Conservation (phyloP, 2,888 invertebrate species). For the Parnassius smintheus region DNA sequence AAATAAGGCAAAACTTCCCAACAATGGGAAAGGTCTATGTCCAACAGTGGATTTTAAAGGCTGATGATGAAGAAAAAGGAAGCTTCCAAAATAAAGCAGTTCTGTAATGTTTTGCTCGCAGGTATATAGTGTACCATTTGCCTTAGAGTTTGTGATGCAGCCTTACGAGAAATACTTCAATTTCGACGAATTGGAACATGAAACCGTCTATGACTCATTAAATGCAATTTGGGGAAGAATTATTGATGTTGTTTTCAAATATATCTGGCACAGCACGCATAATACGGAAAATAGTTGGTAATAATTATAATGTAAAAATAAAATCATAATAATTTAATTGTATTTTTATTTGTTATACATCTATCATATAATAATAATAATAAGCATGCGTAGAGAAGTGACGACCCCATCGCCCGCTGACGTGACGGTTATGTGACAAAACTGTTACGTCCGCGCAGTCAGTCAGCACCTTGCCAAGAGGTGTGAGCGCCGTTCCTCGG, state of each 20-base stretch:
- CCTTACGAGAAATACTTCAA: slow-evolving; percentile 34
- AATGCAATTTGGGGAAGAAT: slow-evolving; percentile 54
- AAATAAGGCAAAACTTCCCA: too few relatives aligned
- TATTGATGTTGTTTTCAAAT: slow-evolving; percentile 50
- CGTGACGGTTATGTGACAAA: too few relatives aligned
- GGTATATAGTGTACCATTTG: slow-evolving; percentile 65
- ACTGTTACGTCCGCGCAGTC: too few relatives aligned
- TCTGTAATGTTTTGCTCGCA: slow-evolving; percentile 29
- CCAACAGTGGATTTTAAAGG: too few relatives aligned
- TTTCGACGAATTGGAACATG: neutral
- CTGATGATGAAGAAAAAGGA: too few relatives aligned
- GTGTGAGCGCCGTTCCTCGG: too few relatives aligned
- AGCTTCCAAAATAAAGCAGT: too few relatives aligned
- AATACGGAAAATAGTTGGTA: slow-evolving; percentile 35
- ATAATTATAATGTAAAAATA: neutral
- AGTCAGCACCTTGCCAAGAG: too few relatives aligned
- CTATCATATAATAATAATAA: too few relatives aligned
- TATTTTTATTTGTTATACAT: neutral
- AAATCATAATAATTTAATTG: neutral
- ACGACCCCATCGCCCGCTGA: too few relatives aligned
- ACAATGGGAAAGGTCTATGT: too few relatives aligned
- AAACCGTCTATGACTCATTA: slow-evolving; percentile 33
- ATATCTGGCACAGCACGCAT: slow-evolving; percentile 42
- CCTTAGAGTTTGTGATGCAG: slow-evolving; percentile 67
- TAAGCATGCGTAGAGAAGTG: too few relatives aligned